Percentiles rank a stretch among this genome's conserved stretches.
Evolutionary conservation across 2,797 vertebrate species (phyloP).

Genomic region (Ciconia nigra): DNA sequence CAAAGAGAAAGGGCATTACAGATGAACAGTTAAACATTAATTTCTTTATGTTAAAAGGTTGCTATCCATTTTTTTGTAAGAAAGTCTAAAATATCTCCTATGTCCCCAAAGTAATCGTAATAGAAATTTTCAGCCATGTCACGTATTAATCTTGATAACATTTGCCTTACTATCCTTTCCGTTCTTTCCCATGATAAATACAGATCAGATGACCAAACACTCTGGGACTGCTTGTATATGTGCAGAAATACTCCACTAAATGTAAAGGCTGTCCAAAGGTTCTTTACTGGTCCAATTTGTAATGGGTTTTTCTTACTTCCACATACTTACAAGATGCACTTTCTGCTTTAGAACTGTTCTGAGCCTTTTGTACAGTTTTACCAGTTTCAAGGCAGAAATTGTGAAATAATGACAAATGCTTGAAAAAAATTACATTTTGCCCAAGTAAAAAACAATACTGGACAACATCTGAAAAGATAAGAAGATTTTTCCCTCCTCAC

Average conservation of each 20-base stretch:
- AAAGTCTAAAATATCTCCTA: constrained; percentile 27
- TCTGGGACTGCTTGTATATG: constrained; percentile 71
- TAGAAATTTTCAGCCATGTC: constrained; percentile 37
- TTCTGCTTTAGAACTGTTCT: constrained; percentile 59
- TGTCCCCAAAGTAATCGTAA: constrained; percentile 30
- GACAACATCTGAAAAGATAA: neutral
- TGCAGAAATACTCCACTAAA: constrained; percentile 62
- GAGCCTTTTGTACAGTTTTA: constrained; percentile 70
- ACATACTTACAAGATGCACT: neutral
- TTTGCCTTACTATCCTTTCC: constrained; percentile 75
- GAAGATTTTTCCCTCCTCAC: neutral
- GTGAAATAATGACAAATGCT: constrained; percentile 22
- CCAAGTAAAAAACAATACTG: constrained; percentile 4
- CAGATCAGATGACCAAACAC: constrained; percentile 75
- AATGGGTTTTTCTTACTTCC: constrained; percentile 70
- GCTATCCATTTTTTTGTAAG: neutral
- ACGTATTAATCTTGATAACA: constrained; percentile 43
- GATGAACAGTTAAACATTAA: neutral
- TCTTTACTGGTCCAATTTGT: constrained; percentile 69
- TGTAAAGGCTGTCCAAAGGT: constrained; percentile 63
- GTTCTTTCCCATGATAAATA: constrained; percentile 62
- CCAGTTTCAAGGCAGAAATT: constrained; percentile 65
- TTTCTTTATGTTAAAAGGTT: constrained; percentile 20
- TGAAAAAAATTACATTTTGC: neutral
- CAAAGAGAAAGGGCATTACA: constrained; percentile 22